Percentiles rank a stretch among this genome's conserved stretches.
Conservation (phyloP, 2,113 vertebrate species). For the Cinclus cinclus region DNA sequence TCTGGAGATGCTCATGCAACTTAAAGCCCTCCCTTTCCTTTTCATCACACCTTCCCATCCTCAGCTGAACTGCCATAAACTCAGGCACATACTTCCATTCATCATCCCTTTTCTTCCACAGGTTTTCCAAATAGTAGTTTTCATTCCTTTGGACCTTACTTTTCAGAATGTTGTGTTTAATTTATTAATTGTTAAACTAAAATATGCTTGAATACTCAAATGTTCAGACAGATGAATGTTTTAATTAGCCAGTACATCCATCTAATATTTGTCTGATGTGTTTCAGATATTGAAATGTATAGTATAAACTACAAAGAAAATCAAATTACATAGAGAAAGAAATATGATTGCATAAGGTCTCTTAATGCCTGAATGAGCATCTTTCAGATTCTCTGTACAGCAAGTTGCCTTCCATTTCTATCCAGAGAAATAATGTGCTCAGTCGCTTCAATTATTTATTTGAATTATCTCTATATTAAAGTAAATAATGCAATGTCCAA, state of each 20-base stretch:
- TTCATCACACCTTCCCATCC: neutral
- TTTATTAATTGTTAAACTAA: neutral
- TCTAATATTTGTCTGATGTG: slow-evolving; percentile 4
- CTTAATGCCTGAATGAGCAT: slow-evolving; percentile 41
- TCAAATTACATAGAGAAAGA: slow-evolving; percentile 44
- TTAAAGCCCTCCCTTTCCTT: neutral
- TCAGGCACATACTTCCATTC: neutral
- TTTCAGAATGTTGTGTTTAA: slow-evolving; percentile 6
- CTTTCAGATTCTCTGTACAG: slow-evolving; percentile 19
- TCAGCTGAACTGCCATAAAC: neutral
- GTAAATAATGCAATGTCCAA: neutral
- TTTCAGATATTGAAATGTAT: slow-evolving; percentile 33
- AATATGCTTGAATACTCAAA: slow-evolving; percentile 3
- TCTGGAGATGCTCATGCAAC: neutral
- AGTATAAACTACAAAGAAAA: slow-evolving; percentile 41
- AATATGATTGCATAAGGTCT: slow-evolving; percentile 50
- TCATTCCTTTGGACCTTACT: neutral
- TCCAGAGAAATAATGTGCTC: neutral
- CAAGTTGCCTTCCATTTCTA: slow-evolving; percentile 34
- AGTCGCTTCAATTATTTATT: slow-evolving; percentile 26
- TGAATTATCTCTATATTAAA: slow-evolving; percentile 8
- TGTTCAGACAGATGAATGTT: slow-evolving; percentile 10
- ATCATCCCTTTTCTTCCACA: neutral
- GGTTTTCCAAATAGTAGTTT: neutral
- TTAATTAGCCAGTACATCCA: slow-evolving; percentile 36